Percentiles rank a stretch among this genome's conserved stretches.
phyloP scores from a whole-genome alignment of 2,113 vertebrate species.

The Thermophis baileyi region DNA sequence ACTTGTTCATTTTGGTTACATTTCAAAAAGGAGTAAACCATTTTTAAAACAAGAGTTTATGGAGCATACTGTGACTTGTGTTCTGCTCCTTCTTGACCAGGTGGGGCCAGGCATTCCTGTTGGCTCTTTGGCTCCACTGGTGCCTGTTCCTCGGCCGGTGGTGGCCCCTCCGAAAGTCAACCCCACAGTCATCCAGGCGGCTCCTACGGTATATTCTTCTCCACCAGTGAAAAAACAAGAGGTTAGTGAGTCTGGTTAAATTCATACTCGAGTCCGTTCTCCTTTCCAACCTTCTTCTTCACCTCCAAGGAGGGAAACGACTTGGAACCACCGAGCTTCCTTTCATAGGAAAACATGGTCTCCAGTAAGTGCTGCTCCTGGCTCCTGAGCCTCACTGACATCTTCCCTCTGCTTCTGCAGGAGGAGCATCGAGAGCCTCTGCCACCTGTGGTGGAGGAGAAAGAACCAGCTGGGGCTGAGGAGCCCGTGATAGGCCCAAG shows the following conservation, averaged over 20 bases:
- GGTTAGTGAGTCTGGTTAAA: neutral
- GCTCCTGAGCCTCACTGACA: neutral
- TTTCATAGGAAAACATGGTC: neutral
- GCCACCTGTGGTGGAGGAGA: conserved; percentile 63
- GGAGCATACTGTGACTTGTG: neutral
- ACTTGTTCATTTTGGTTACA: neutral
- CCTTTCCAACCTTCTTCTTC: neutral
- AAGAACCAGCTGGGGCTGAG: conserved; percentile 32
- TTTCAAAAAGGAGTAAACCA: neutral
- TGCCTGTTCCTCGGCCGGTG: conserved; percentile 50
- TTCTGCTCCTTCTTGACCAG: neutral
- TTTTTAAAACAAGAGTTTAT: neutral
- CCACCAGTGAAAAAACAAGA: conserved; percentile 71
- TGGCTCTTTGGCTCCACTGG: conserved; percentile 57
- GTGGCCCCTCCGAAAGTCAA: conserved; percentile 63
- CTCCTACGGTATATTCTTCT: conserved; percentile 78
- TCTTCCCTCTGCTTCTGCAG: conserved; percentile 47
- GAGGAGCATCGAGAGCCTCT: conserved; percentile 62
- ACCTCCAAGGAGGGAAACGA: neutral
- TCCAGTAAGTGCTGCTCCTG: neutral
- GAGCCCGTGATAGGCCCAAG: conserved; percentile 77
- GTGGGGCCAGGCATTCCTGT: conserved; percentile 57
- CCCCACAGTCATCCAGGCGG: conserved; percentile 77
- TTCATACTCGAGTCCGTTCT: neutral
- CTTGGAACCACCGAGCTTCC: neutral